Base-by-base conservation (phyloP, 2,888 invertebrate genomes). In the Lasius fuliginosus region DNA sequence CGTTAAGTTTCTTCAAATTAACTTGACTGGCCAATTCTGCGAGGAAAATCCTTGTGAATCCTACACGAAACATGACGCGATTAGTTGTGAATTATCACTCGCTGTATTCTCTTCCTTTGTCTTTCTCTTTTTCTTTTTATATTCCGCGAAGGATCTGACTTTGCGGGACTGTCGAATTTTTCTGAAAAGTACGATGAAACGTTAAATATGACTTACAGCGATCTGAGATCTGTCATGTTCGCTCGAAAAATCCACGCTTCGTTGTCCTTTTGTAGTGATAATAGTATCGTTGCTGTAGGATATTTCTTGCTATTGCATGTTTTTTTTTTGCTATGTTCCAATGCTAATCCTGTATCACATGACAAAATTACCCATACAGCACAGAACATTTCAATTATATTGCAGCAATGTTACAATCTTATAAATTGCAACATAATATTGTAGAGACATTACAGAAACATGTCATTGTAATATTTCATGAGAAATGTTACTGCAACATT, bases 1-100 rank as follows among this genome's bases (percentile, higher is more conserved):
- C 81, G 87, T 76, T 33, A 46, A 4, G 79, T 88, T 89, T 88
- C 87, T 77, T 73, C 84, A 90, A 92, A 92, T 93, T 93, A 93
- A 92, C 92, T 92, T 90, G 88, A 90, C 87, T 87, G 87, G 84
- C 12, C 89, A 88, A 88, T 92, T 88, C 86, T 85, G 91, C 79
- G 83, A 88, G 84, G 86, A 84, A 82, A 88, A 85, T 87, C 82
- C 42, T 85, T 86, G 88, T 90, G 87, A 90, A 87, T 86, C 75
- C 82, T 76, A 85, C 83, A 86, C 89, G 82, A 90, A 92, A 88
- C 42, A 33, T 71, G 67, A 85, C 83, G 86, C 90, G 91, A 91
- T 36, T 36, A 36, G 92, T 91, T 85, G 92, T 87, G 87, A 71
- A 84, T 56, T 27, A 6, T 36, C 40, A 85, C 85, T 91, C 87